phyloP scores from a whole-genome alignment of 2,113 vertebrate species.

The Tenrec ecaudatus region DNA sequence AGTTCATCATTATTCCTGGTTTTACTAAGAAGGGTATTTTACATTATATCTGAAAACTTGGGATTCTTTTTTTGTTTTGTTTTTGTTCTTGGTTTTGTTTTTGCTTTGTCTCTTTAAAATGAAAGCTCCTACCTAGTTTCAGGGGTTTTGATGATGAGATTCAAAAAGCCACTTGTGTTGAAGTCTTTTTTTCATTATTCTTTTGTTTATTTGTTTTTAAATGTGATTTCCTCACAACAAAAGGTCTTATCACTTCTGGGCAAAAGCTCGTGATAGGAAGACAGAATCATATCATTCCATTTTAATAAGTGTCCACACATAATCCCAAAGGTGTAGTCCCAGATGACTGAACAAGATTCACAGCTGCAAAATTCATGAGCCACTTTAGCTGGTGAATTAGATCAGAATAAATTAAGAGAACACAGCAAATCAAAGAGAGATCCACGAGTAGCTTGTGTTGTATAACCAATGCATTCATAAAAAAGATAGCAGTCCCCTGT shows the following conservation, averaged over 20 bases:
- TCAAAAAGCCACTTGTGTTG: neutral
- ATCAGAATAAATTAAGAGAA: conserved; percentile 70
- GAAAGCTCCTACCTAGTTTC: neutral
- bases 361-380: conserved; percentile 31
- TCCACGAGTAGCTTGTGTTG: neutral
- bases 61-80: neutral
- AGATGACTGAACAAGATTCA: conserved; percentile 27
- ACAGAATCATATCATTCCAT: neutral
- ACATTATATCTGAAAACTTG: neutral
- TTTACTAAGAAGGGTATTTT: neutral
- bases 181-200: neutral
- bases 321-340: conserved; percentile 51
- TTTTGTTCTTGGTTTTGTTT: no score
- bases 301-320: neutral
- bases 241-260: neutral
- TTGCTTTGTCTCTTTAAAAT: neutral
- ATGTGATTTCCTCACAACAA: conserved; percentile 29
- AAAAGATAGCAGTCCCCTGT: neutral
- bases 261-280: conserved; percentile 15
- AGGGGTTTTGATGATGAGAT: neutral
- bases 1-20: neutral
- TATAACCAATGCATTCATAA: neutral
- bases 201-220: neutral
- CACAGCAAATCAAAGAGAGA: neutral
- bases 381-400: conserved; percentile 60